Base-by-base conservation (phyloP, 2,113 vertebrate genomes). In the Synodontis membranacea region DNA sequence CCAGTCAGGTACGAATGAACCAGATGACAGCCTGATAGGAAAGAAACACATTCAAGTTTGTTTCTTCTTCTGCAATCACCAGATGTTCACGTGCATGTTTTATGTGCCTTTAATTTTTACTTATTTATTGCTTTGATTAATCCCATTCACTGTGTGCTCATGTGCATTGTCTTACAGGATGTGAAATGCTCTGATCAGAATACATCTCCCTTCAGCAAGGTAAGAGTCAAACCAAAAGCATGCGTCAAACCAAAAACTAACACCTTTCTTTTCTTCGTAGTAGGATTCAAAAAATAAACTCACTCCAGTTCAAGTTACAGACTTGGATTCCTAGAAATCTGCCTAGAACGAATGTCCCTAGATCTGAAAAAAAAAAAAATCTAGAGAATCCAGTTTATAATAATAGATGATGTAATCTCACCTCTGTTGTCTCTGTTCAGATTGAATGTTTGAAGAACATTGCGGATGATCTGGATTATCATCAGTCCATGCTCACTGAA, bases 371-470 rank as follows among this genome's bases (percentile, higher is more conserved):
- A n/a, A 37, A 34, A 34, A 34, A 15, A 28, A 75, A 75, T 44
- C 2, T 48, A n/a, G 72, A 15, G n/a, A n/a, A n/a, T n/a, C n/a
- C 72, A 46, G 46, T 50, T 52, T 34, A 52, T 4, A n/a, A n/a
- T n/a, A n/a, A n/a, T n/a, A 50, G 42, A 46, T 17, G 19, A 66
- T 39, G 7, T 70, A 14, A 46, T 12, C 31, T 80, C 5, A 9
- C 31, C 31, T 54, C 19, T 21, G n/a, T 37, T 23, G 17, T 58
- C 25, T 74, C 10, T 21, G 21, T 28, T 64, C 90, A 95, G 95
- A 86, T 17, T 15, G 90, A 92, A 62, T 96, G 95, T 87, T 50
- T 93, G 83, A 83, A 19, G 34, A 94, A 90, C 89, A 95, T 96
- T 85, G 87, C 78, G 64, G 88, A 87, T 74, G 95, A 96, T 88